Evolutionary conservation across 2,113 vertebrate genomes (phyloP), one percentile per base, ranked within the genome.

Genomic region (Clarias magur): DNA sequence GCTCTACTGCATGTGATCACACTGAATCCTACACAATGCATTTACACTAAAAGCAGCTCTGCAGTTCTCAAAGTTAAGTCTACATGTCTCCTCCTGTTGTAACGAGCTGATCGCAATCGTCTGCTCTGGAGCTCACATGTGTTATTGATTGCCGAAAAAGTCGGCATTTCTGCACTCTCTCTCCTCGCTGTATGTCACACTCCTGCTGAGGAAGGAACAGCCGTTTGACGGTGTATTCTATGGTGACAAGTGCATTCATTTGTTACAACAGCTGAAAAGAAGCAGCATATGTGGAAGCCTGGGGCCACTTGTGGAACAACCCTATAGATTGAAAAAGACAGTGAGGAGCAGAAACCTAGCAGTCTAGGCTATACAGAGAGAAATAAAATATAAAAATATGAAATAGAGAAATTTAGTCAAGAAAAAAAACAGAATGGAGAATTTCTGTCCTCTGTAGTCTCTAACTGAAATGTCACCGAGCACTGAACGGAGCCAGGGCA

Each of bases 241-340:
- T 91, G 90, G 87, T 93, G 95, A 95, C 95, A 96, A 94, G 92
- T 93, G 93, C 94, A 94, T 94, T 95, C 94, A 95, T 95, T 93
- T 94, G 93, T 92, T 93, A 94, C 93, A 95, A 95, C 93, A 92
- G 93, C 90, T 89, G 89, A 92, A 90, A 91, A 91, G 89, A 90
- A 93, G 91, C 88, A 92, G 89, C 94, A 94, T 94, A 95, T 95
- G 94, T 92, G 88, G 91, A 87, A 91, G 93, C 94, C 93, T 84
- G 91, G 86, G 93, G 95, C 93, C 91, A 88, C 90, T 83, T 78
- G 83, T 88, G 93, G 60, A 73, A 15, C 73, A 21, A 59, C 54
- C 42, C 65, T 70, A 56, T 23, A 73, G 53, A 80, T 60, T 68
- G 73, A 87, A 59, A 84, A 54, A 75, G 59, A 57, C 48, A 53